Percentiles rank a stretch among this genome's conserved stretches.
Evolutionary conservation across 2,797 vertebrate species (phyloP).

Genomic region (Telmatherina bonti): DNA sequence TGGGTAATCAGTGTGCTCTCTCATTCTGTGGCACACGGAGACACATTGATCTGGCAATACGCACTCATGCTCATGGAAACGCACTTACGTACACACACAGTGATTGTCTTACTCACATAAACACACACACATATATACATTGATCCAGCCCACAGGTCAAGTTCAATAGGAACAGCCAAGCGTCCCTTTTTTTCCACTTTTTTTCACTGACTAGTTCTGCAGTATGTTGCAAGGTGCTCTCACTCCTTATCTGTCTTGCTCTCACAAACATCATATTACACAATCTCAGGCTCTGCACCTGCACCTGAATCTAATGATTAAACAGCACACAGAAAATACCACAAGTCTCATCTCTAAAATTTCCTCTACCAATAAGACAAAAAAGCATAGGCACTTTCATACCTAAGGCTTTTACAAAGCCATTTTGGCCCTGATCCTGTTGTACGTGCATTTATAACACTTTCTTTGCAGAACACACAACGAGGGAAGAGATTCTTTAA

Average conservation of each 20-base stretch:
- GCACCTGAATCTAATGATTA: conserved; percentile 33
- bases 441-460: not conserved
- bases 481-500: too few species aligned
- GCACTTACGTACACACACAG: conserved; percentile 47
- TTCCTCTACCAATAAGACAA: not conserved
- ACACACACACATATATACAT: conserved; percentile 75
- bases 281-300: not conserved
- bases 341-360: not conserved
- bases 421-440: not conserved
- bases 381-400: not conserved
- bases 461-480: not conserved
- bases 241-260: conserved; percentile 35
- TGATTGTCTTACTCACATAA: conserved; percentile 51
- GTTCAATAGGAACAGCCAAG: conserved; percentile 86
- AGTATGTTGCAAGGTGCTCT: conserved; percentile 65
- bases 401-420: not conserved
- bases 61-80: conserved; percentile 41
- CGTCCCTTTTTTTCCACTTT: conserved; percentile 56
- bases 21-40: conserved; percentile 85
- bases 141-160: conserved; percentile 87
- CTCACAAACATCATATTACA: conserved; percentile 32
- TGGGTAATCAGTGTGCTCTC: conserved; percentile 86
- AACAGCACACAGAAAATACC: conserved; percentile 20
- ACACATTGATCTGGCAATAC: conserved; percentile 76
- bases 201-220: conserved; percentile 69